Percentiles rank a stretch among this genome's conserved stretches.
Evolutionary conservation across 2,797 vertebrate species (phyloP).

Genomic region (Synaphobranchus kaupii): DNA sequence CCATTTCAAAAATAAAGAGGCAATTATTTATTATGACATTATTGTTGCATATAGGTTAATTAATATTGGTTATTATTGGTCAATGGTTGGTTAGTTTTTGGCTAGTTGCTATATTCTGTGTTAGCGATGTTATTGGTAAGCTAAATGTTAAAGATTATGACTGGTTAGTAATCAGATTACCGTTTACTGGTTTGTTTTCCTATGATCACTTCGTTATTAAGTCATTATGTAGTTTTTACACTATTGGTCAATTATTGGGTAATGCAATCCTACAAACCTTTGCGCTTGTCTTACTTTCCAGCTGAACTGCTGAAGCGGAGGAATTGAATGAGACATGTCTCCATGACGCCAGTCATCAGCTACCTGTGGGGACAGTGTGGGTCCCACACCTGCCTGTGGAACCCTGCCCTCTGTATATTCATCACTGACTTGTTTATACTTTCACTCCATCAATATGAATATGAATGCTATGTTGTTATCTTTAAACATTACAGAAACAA

Average conservation of each 20-base stretch:
- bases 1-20: no score
- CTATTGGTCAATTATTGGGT: background rate
- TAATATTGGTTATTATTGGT: background rate
- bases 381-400: constrained; percentile 33
- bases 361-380: constrained; percentile 32
- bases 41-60: no score
- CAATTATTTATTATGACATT: no score
- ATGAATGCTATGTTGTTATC: constrained; percentile 23
- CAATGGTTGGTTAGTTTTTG: background rate
- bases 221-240: background rate
- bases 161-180: no score
- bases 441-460: constrained; percentile 27
- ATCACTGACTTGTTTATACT: constrained; percentile 44
- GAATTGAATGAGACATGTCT: constrained; percentile 29
- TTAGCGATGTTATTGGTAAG: background rate
- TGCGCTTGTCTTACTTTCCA: background rate
- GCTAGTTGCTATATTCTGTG: background rate
- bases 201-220: background rate
- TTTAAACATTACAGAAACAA: constrained; percentile 5
- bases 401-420: constrained; percentile 43
- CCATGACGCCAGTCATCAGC: constrained; percentile 40
- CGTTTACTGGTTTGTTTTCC: background rate
- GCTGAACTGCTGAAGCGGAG: constrained; percentile 30
- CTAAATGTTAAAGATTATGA: no score
- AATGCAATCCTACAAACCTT: background rate